Evolutionary conservation across 2,797 vertebrate genomes (phyloP), one percentile per base, ranked within the genome.

Genomic region (Mormyrus hasselquistii): DNA sequence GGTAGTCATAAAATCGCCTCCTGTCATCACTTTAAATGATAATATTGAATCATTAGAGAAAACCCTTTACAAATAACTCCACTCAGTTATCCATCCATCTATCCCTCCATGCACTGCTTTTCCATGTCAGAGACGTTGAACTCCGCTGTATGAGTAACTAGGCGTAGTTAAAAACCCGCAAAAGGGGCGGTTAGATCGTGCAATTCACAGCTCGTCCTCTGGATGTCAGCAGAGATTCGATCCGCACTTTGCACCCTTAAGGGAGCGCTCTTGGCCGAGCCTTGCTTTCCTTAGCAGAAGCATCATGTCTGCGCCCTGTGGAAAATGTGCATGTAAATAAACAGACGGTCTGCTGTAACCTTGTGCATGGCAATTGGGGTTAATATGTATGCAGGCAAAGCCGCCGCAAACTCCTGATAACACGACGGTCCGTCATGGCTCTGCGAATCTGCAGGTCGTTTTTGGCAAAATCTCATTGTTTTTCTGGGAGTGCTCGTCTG

Each of bases 291-390:
- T 94, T 91, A 92, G 89, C 91, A 19, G 62, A 89, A 92, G 2
- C 91, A 94, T 91, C 57, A 96, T 96, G 96, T 94, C 92, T 73
- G 90, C 94, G 9, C 90, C 89, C 93, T 90, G 76, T 34, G 19
- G 53, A 7, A 90, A 92, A 91, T 83, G 94, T 92, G 93, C 91
- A 90, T 2, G 89, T 92, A 90, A 93, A 93, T 87, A 93, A 90
- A 38, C 65, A 82, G 0, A 55, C 49, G 73, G 47, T 38, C 44
- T 0, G 50, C 69, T 9, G 52, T 91, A 91, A 92, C 87, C 90
- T 92, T 41, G 89, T 4, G 0, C 22, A 4, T 16, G 0, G 65
- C 62, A 85, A 87, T 86, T 49, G 50, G 22, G 8, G 7, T 34
- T 34, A 9, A 44, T 73, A 7, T 84, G 38, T 34, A 22, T 12